Percentiles rank a stretch among this genome's conserved stretches.
Evolutionary conservation across 1,140 invertebrate genomes (phyloP).

Genomic region (Achroia grisella): DNA sequence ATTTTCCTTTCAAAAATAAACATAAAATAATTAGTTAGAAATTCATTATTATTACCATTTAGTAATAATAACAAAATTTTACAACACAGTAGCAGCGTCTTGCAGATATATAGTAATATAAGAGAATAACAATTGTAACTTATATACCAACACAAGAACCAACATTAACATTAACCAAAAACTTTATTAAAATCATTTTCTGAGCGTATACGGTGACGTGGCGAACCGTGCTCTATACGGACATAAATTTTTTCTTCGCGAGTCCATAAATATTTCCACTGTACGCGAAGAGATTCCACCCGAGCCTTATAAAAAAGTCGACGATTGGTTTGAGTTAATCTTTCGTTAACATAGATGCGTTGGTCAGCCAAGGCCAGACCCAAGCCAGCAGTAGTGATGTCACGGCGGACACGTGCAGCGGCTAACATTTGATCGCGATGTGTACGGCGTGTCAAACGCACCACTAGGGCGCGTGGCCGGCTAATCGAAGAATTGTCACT

Average conservation of each 20-base stretch:
- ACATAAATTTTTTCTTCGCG: constrained; percentile 1
- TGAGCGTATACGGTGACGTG: neutral
- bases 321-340: constrained; percentile 1
- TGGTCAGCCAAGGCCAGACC: neutral
- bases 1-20: too few species aligned
- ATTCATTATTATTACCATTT: too few species aligned
- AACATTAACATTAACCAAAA: constrained; percentile 3
- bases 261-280: constrained; percentile 7
- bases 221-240: neutral
- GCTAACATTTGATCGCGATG: neutral
- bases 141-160: neutral
- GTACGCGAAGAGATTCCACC: neutral
- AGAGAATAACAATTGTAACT: too few species aligned
- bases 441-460: constrained; percentile 2
- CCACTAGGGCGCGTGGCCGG: constrained; percentile 1
- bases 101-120: too few species aligned
- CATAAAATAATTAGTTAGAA: too few species aligned
- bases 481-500: neutral
- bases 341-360: constrained; percentile 3
- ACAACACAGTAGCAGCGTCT: too few species aligned
- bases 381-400: constrained; percentile 2
- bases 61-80: too few species aligned
- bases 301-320: neutral
- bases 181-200: constrained; percentile 1
- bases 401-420: neutral